These are phyloP conservation scores for Callocephalon fimbriatum DNA, from an alignment of 2,113 vertebrate species.

Conservation along the genomic window DNA sequence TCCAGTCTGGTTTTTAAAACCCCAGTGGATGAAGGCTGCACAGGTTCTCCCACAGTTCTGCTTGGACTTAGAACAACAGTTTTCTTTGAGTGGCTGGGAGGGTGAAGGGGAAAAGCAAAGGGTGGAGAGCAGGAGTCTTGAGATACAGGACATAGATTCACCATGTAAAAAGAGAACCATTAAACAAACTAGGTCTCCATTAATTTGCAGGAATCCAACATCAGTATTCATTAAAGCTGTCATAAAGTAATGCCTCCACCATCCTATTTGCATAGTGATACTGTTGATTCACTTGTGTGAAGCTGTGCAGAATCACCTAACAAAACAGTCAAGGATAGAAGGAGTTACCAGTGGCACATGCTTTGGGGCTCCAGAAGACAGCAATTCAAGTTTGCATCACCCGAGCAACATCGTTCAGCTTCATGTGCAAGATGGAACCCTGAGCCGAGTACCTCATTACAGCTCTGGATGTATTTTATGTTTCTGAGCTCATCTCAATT, in stretches of 20 bases:
- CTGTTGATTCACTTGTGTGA: not conserved
- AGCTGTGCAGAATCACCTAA: not conserved
- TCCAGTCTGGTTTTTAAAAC: not conserved
- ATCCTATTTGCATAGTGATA: not conserved
- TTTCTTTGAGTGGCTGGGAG: not conserved
- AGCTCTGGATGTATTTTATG: not conserved
- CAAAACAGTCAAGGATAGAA: not conserved
- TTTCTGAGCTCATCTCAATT: not conserved
- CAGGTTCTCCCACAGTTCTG: not conserved
- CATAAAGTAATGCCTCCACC: not conserved
- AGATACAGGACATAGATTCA: not conserved
- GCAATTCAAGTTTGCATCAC: accelerated
- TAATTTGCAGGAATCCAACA: not conserved
- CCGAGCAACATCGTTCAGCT: not conserved
- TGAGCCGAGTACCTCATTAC: accelerated
- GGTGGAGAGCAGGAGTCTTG: not conserved
- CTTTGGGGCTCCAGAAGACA: not conserved
- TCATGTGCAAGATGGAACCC: accelerated
- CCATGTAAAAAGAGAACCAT: not conserved
- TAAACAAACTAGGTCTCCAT: not conserved
- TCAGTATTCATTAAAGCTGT: not conserved
- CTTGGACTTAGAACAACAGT: not conserved
- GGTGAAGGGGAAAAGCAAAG: not conserved
- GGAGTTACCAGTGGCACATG: not conserved
- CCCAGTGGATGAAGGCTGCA: not conserved